Base-by-base conservation (phyloP, 2,888 invertebrate genomes). In the Acleris cristana region DNA sequence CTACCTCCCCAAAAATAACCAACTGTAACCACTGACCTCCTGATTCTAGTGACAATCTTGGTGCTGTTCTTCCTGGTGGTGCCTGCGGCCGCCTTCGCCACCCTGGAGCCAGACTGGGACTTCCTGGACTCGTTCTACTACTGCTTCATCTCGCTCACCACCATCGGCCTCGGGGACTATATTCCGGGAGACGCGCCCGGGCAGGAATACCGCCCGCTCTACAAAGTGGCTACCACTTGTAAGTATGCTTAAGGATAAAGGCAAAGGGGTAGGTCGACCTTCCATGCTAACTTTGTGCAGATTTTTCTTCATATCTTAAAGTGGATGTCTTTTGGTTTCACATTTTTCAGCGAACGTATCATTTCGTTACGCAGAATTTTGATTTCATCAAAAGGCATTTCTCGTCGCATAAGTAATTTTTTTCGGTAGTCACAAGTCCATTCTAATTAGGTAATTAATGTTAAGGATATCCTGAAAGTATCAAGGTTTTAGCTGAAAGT, bases 61-160 rank as follows among this genome's bases (percentile, higher is more conserved):
- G 85, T 95, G 54, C 84, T 90, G 10, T 79, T 96, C 77, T 95
- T 96, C 88, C 94, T 97, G 81, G 86, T 96, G 64, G 86, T 97
- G 54, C 98, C 98, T 0, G 96, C 98, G 0, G 93, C 93, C 40
- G 89, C 96, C 55, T 98, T 97, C 88, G 94, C 96, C 19, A 86
- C 90, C 57, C 85, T 98, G 70, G 98, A 98, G 85, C 95, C 96
- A 0, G 95, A 95, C 10, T 97, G 97, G 97, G 96, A 96, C 83
- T 96, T 95, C 85, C 90, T 98, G 73, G 98, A 98, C 89, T 96
- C 97, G 0, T 94, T 98, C 80, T 98, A 98, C 89, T 98, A 97
- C 88, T 98, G 97, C 88, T 97, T 98, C 91, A 96, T 98, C 77
- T 97, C 97, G 16, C 91, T 98, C 72, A 97, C 98, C 26, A 98